Conservation (phyloP, 2,888 invertebrate species). For the Thelaira solivaga region DNA sequence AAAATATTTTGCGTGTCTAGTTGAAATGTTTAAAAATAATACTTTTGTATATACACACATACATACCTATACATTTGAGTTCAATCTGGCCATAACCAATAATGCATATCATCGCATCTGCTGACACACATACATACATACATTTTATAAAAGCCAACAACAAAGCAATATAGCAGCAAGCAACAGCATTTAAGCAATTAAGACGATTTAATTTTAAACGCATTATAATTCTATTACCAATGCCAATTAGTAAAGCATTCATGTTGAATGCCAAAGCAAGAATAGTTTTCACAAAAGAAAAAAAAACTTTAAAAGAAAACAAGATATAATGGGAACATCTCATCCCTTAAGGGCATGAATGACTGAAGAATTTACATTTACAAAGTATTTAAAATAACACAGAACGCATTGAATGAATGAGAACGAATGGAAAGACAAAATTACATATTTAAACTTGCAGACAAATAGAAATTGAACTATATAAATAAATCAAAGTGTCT, state of each 20-base stretch:
- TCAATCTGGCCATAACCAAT: conserved; percentile 33
- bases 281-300: conserved; percentile 35
- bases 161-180: neutral
- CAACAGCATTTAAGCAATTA: conserved; percentile 25
- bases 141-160: conserved; percentile 9
- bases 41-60: neutral
- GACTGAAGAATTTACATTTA: conserved; percentile 10
- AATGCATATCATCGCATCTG: conserved; percentile 42
- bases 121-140: conserved; percentile 43
- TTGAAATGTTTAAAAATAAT: conserved; percentile 47
- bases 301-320: too few relatives aligned
- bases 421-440: conserved; percentile 15
- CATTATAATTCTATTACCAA: conserved; percentile 71
- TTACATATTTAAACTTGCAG: conserved; percentile 3
- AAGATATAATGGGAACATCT: conserved; percentile 3
- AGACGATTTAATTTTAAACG: conserved; percentile 70
- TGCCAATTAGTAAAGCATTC: conserved; percentile 71
- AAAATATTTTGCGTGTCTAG: conserved; percentile 45
- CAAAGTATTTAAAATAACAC: neutral
- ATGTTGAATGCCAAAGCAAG: conserved; percentile 55
- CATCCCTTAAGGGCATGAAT: neutral
- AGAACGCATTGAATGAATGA: neutral
- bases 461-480: conserved; percentile 6
- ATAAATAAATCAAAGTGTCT: neutral
- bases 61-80: neutral